Evolutionary conservation across 1,140 invertebrate genomes (phyloP), one percentile per base, ranked within the genome.

Genomic region (Trichogramma pretiosum): DNA sequence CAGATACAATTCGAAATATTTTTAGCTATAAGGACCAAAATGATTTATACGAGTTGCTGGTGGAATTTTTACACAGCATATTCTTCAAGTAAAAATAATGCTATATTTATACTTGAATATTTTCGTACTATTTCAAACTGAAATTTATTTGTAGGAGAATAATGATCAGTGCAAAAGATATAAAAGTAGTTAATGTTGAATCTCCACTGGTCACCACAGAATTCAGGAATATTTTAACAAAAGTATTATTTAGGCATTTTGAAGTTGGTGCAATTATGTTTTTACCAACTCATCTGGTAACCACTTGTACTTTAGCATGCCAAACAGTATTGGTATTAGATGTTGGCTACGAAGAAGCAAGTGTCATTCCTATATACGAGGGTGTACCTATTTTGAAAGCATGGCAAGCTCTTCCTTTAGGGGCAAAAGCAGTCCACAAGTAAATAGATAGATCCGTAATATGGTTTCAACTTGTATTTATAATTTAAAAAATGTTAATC

Each of bases 201-300:
- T 94, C 90, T 24, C 70, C 95, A 4, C 74, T 96, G 17, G 83
- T 82, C 28, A 82, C 88, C 1, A 86, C 87, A 2, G 63, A 80
- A 33, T 87, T 93, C 55, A 74, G 89, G 56, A 84, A 95, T 55
- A 88, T 84, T 1, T 66, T 98, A 2, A 92, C 91, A 1, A 89
- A 87, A 72, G 91, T 96, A 13, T 73, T 98, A 9, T 98, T 93
- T 62, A 75, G 78, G 34, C 91, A 97, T 66, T 97, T 87, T 75
- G 92, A 96, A 80, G 89, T 93, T 58, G 75, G 67, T 36, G 65
- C 69, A 21, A 53, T 69, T 35, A 63, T 88, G 46, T 83, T 87
- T 64, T 74, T 85, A 3, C 86, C 90, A 8, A 78, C 79, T 23
- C 90, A 93, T 70, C 70, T 93, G 21, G 80, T 88, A n/a, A 74